A percentile compares a stretch with the other conserved stretches of the same genome.
These are phyloP conservation scores for Zoanthus gigantus DNA, from an alignment of 92 coral and sea anemone genomes.

Conservation along the genomic window DNA sequence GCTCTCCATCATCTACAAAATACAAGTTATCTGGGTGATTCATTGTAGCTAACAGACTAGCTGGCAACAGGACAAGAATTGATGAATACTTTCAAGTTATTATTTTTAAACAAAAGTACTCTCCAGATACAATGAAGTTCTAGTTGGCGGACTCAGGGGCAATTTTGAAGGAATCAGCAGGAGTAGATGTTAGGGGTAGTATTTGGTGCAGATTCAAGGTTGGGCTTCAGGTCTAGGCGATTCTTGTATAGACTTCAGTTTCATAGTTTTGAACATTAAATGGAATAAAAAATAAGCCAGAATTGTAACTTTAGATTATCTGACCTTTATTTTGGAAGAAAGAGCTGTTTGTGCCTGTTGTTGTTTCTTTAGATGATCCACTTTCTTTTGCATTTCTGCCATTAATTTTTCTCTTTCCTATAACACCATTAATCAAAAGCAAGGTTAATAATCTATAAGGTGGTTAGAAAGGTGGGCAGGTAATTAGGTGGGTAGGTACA, in stretches of 20 bases:
- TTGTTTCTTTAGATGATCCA: slow-evolving; percentile 79
- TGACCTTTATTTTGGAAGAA: slow-evolving; percentile 87
- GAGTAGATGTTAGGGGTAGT: too few species aligned
- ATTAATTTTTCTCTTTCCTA: slow-evolving; percentile 90
- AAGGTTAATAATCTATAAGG: not conserved
- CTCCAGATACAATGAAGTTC: too few species aligned
- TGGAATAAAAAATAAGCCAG: not conserved
- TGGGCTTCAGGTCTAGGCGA: too few species aligned
- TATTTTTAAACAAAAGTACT: too few species aligned
- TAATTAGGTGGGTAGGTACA: too few species aligned
- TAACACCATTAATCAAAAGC: not conserved
- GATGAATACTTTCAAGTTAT: too few species aligned
- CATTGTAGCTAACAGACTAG: too few species aligned
- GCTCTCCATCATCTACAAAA: slow-evolving; percentile 89
- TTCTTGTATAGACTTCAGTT: too few species aligned
- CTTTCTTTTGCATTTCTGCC: slow-evolving; percentile 88
- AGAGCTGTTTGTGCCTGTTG: slow-evolving; percentile 90
- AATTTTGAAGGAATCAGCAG: too few species aligned
- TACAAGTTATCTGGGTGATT: not conserved
- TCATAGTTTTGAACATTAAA: not conserved
- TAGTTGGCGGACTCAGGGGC: too few species aligned
- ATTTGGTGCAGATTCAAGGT: too few species aligned
- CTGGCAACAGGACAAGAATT: too few species aligned
- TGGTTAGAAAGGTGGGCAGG: not conserved
- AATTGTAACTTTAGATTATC: not conserved